phyloP scores from a whole-genome alignment of 2,888 invertebrate genomes.

The Tetragonula carbonaria region DNA sequence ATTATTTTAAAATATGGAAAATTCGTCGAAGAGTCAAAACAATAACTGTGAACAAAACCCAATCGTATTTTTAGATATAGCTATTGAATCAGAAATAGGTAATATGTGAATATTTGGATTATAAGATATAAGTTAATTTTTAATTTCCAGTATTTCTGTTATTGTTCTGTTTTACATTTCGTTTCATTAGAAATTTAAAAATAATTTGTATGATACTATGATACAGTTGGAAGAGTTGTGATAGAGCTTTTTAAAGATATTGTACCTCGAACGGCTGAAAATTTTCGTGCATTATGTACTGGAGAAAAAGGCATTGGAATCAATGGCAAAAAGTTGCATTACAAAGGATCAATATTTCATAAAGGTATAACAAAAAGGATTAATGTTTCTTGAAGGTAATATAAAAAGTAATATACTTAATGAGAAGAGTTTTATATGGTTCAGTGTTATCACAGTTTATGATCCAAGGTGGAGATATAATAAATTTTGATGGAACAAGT shows the following conservation, averaged over 20 bases:
- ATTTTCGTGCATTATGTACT: constrained; percentile 96
- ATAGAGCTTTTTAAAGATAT: constrained; percentile 94
- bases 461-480: constrained; percentile 93
- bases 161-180: constrained; percentile 14
- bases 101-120: constrained; percentile 53
- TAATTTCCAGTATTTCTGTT: background rate
- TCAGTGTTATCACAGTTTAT: constrained; percentile 94
- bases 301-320: constrained; percentile 93
- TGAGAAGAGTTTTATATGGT: constrained; percentile 73
- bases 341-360: constrained; percentile 93
- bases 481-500: constrained; percentile 92
- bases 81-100: constrained; percentile 89
- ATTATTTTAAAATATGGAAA: constrained; percentile 67
- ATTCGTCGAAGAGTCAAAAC: constrained; percentile 60
- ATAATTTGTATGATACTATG: constrained; percentile 46
- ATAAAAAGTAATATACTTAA: background rate
- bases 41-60: constrained; percentile 84
- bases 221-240: constrained; percentile 91
- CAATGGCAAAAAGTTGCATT: constrained; percentile 91
- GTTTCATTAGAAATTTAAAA: constrained; percentile 17
- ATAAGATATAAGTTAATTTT: background rate
- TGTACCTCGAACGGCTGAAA: constrained; percentile 95
- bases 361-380: constrained; percentile 89
- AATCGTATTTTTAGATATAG: constrained; percentile 90
- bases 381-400: constrained; percentile 90